Evolutionary conservation across 2,113 vertebrate species (phyloP).

Genomic region (Bettongia penicillata): DNA sequence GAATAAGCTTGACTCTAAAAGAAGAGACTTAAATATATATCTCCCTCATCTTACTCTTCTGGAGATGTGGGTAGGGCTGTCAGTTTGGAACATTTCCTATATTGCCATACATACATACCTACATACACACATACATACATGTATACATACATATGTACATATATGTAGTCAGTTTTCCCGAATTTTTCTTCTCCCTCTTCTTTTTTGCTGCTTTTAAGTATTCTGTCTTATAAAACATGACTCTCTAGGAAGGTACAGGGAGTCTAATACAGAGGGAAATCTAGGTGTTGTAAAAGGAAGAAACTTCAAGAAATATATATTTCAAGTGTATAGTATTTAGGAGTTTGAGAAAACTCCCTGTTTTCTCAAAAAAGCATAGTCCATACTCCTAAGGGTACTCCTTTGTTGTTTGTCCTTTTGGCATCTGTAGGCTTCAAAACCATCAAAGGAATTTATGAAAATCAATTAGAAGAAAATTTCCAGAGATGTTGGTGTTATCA

Average conservation of each 20-base stretch:
- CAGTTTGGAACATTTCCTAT: not conserved
- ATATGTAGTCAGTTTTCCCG: not conserved
- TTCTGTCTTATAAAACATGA: not conserved
- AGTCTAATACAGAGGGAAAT: not conserved
- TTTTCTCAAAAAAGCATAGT: not conserved
- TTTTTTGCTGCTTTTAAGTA: not conserved
- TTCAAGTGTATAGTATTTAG: not conserved
- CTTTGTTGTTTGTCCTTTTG: not conserved
- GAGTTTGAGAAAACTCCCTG: not conserved
- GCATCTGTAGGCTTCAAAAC: not conserved
- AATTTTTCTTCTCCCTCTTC: not conserved
- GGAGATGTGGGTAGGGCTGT: too few species aligned
- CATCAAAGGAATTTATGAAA: not conserved
- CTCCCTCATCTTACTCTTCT: too few species aligned
- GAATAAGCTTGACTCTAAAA: not conserved
- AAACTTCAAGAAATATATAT: not conserved
- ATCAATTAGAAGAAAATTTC: slow-evolving; percentile 1
- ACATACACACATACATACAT: too few species aligned
- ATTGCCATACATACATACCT: not conserved
- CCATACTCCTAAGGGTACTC: not conserved
- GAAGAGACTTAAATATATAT: not conserved
- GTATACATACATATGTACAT: too few species aligned
- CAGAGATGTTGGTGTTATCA: not conserved
- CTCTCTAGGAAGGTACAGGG: not conserved
- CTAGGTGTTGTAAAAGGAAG: not conserved